Evolutionary conservation across 2,888 invertebrate species (phyloP).

Genomic region (Zonitis immaculata): DNA sequence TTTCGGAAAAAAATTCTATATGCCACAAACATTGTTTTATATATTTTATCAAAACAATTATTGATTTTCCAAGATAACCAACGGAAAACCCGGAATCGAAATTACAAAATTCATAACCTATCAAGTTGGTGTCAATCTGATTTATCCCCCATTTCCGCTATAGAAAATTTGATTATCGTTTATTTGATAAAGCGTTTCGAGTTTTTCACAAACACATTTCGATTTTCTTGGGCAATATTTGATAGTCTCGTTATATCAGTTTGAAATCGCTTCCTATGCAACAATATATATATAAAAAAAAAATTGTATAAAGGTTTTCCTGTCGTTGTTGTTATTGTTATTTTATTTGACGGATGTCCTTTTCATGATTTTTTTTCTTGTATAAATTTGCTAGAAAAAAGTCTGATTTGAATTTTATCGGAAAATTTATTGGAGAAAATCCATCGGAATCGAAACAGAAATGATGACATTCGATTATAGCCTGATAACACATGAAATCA

Average conservation of each 20-base stretch:
- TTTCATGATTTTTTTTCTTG: background rate
- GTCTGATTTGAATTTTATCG: slow-evolving; percentile 9
- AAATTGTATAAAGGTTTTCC: too few relatives aligned
- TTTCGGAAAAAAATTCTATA: slow-evolving; percentile 8
- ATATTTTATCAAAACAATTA: slow-evolving; percentile 9
- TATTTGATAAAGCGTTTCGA: slow-evolving; percentile 16
- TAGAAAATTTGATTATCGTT: slow-evolving; percentile 16
- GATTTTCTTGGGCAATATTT: slow-evolving; percentile 3
- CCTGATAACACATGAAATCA: slow-evolving; percentile 33
- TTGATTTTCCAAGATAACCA: slow-evolving; percentile 1
- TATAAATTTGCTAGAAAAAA: background rate
- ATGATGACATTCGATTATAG: slow-evolving; percentile 31
- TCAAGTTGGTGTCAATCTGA: slow-evolving; percentile 16
- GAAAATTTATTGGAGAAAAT: slow-evolving; percentile 13
- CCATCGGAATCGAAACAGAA: slow-evolving; percentile 14
- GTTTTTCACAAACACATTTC: slow-evolving; percentile 9
- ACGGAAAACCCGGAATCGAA: slow-evolving; percentile 8
- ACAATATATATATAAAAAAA: too few relatives aligned
- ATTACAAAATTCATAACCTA: slow-evolving; percentile 18
- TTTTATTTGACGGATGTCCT: background rate
- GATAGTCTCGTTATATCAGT: background rate
- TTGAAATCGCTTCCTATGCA: background rate
- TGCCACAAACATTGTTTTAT: slow-evolving; percentile 23
- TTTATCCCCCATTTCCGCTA: slow-evolving; percentile 15
- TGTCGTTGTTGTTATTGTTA: too few relatives aligned